Conservation (phyloP, 1,140 invertebrate genomes). For the Scaptodrosophila lebanonensis region DNA sequence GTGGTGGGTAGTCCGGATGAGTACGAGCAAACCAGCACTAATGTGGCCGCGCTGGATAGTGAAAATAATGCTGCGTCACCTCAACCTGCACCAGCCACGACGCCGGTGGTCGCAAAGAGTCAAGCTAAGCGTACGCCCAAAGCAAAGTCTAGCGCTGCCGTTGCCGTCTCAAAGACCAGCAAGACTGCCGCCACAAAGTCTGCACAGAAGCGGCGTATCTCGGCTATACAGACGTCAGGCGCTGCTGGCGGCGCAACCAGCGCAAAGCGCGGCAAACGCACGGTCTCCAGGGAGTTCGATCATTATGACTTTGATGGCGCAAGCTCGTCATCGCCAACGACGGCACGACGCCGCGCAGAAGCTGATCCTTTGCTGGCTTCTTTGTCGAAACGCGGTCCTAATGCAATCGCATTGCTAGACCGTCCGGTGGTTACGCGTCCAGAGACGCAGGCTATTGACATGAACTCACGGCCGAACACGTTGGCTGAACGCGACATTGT, state of each 20-base stretch:
- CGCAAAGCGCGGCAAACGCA: slow-evolving; percentile 41
- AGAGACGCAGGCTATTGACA: slow-evolving; percentile 86
- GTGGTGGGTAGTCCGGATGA: slow-evolving; percentile 62
- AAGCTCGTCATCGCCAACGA: slow-evolving; percentile 39
- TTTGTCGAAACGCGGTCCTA: slow-evolving; percentile 54
- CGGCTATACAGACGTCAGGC: slow-evolving; percentile 47
- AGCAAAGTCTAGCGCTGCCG: slow-evolving; percentile 59
- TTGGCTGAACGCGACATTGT: slow-evolving; percentile 91
- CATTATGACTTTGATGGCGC: slow-evolving; percentile 33
- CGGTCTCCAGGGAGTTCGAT: slow-evolving; percentile 33
- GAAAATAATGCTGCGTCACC: slow-evolving; percentile 36
- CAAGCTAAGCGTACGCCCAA: slow-evolving; percentile 58
- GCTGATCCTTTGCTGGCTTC: slow-evolving; percentile 44
- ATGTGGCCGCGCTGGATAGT: not conserved
- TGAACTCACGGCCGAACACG: slow-evolving; percentile 87
- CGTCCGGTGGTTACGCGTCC: slow-evolving; percentile 77
- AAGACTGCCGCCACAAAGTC: slow-evolving; percentile 55
- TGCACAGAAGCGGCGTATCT: slow-evolving; percentile 60
- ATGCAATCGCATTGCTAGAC: slow-evolving; percentile 69
- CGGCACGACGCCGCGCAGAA: slow-evolving; percentile 41
- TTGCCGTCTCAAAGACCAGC: slow-evolving; percentile 31
- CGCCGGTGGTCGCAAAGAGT: slow-evolving; percentile 37
- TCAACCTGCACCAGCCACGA: slow-evolving; percentile 22
- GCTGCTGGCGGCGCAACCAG: slow-evolving; percentile 14
- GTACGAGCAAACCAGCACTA: slow-evolving; percentile 16